Percentiles rank a stretch among this genome's conserved stretches.
These are phyloP conservation scores for Calidris pygmaea DNA, from an alignment of 2,113 vertebrate species.

Conservation along the genomic window DNA sequence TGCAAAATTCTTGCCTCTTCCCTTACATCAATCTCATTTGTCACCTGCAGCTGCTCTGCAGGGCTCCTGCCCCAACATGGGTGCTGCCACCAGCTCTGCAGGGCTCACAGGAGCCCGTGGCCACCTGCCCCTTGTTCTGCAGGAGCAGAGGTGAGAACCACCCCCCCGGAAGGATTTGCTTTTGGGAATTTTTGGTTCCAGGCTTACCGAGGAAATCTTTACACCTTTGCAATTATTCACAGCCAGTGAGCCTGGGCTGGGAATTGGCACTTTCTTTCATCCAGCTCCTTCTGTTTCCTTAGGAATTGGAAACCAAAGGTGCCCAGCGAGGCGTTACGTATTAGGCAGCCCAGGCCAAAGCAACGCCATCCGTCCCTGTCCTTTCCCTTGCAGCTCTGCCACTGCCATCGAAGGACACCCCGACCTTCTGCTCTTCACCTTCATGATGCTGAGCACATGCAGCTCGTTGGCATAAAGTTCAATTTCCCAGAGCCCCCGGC, in stretches of 20 bases:
- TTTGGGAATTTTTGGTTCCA: not conserved
- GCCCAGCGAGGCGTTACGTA: accelerated
- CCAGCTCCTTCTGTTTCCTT: not conserved
- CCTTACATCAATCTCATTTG: not conserved
- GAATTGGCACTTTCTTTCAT: not conserved
- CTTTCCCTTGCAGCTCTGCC: not conserved
- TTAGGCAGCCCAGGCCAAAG: not conserved
- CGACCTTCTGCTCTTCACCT: not conserved
- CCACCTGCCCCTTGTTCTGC: accelerated
- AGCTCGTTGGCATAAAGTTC: not conserved
- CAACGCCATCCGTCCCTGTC: not conserved
- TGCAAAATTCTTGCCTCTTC: not conserved
- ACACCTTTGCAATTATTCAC: not conserved
- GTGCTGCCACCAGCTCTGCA: not conserved
- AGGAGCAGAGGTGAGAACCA: not conserved
- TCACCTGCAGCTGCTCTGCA: not conserved
- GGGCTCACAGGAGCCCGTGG: not conserved
- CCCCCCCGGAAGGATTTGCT: not conserved
- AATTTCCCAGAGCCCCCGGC: accelerated
- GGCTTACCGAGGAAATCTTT: not conserved
- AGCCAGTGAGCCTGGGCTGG: not conserved
- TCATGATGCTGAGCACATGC: not conserved
- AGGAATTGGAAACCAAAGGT: not conserved
- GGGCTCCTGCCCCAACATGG: not conserved
- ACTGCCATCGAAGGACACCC: not conserved